A percentile compares a stretch with the other conserved stretches of the same genome.
Conservation (phyloP, 2,113 vertebrate genomes). For the Heterocephalus glaber region DNA sequence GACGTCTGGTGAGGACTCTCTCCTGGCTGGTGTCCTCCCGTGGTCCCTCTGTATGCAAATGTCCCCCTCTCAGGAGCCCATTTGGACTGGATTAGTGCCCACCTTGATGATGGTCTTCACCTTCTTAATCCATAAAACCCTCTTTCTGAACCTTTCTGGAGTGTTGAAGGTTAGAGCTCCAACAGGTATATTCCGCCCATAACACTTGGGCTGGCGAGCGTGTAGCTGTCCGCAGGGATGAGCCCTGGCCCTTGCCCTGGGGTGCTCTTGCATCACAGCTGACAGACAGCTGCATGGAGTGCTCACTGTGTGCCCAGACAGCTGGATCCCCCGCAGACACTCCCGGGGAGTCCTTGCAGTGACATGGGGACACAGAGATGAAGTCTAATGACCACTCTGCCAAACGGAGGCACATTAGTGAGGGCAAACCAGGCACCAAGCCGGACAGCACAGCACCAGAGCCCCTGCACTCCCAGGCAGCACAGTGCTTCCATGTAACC, state of each 20-base stretch:
- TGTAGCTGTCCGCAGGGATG: rapidly evolving
- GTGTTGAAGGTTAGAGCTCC: neutral
- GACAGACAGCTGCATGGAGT: rapidly evolving
- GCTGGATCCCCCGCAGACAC: neutral
- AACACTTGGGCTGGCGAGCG: neutral
- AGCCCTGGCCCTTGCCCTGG: too few species aligned
- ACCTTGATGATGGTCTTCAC: neutral
- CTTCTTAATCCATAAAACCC: neutral
- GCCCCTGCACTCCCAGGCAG: rapidly evolving
- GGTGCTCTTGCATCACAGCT: neutral
- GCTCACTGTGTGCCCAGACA: rapidly evolving
- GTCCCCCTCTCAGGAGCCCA: neutral
- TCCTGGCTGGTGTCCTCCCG: neutral
- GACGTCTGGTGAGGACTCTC: too few species aligned
- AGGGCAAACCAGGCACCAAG: neutral
- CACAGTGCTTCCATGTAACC: rapidly evolving
- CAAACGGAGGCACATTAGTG: neutral
- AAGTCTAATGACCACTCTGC: too few species aligned
- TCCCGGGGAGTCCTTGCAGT: neutral
- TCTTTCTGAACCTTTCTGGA: neutral
- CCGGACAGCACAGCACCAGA: neutral
- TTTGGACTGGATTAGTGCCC: neutral
- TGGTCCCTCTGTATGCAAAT: neutral
- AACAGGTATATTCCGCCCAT: too few species aligned
- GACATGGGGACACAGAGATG: neutral